Percentiles rank a stretch among this genome's conserved stretches.
Conservation (phyloP, 2,888 invertebrate species). For the Macrosiphum euphorbiae region DNA sequence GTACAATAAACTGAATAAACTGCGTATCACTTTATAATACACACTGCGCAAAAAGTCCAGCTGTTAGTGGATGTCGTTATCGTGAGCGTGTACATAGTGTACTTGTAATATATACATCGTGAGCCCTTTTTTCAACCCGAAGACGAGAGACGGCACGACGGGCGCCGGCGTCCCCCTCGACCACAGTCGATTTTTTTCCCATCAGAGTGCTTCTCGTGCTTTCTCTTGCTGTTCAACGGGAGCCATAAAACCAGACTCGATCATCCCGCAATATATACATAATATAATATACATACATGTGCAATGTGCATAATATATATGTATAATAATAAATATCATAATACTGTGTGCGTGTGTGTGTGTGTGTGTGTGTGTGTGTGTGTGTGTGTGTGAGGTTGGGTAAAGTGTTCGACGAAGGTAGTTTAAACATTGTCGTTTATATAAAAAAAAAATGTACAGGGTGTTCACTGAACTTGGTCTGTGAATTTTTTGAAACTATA, state of each 20-base stretch:
- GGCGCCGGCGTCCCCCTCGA: not conserved
- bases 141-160: not conserved
- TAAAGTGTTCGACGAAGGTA: not conserved
- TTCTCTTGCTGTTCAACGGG: not conserved
- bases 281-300: not conserved
- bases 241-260: slow-evolving; percentile 5
- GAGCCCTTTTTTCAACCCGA: not conserved
- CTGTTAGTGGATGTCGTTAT: slow-evolving; percentile 20
- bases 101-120: not conserved
- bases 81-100: not conserved
- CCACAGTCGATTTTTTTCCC: slow-evolving; percentile 25
- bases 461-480: not conserved
- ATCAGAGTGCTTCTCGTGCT: not conserved
- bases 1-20: not conserved
- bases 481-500: not conserved
- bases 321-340: slow-evolving; percentile 1
- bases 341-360: not conserved
- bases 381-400: not conserved
- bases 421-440: not conserved
- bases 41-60: not conserved
- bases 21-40: not conserved
- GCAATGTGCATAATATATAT: not conserved
- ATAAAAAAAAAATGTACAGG: no score
- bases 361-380: not conserved
- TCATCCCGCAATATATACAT: not conserved